Evolutionary conservation across 2,113 vertebrate genomes (phyloP).

Genomic region (Potamarius usumacintae): DNA sequence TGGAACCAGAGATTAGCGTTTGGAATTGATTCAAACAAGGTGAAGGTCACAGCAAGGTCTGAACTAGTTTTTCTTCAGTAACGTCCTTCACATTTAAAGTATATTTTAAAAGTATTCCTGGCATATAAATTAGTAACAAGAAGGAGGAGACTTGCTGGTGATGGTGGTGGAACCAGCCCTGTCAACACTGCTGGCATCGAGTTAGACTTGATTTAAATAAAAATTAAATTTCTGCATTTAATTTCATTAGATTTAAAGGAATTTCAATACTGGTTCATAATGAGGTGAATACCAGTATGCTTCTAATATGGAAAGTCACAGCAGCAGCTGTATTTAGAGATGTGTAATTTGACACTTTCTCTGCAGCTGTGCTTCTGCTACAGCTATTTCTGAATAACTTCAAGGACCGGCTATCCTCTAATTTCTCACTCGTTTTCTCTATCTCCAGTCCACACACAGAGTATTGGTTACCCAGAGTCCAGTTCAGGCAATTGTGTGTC

Average conservation of each 20-base stretch:
- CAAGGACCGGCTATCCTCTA: neutral
- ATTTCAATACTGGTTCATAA: neutral
- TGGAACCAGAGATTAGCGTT: neutral
- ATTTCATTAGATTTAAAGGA: neutral
- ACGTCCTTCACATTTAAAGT: neutral
- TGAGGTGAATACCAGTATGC: neutral
- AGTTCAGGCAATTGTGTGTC: neutral
- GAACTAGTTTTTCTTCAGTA: too few species aligned
- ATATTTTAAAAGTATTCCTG: too few species aligned
- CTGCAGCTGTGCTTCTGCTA: neutral
- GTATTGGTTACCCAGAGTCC: neutral
- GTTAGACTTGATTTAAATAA: neutral
- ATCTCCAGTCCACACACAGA: neutral
- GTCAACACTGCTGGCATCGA: neutral
- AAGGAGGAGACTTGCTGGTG: too few species aligned
- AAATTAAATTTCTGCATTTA: neutral
- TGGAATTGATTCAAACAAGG: neutral
- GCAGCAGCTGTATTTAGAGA: slow-evolving; percentile 1
- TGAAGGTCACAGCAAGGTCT: too few species aligned
- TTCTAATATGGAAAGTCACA: neutral
- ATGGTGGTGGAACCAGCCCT: neutral
- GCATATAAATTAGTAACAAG: too few species aligned
- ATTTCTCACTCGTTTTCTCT: neutral
- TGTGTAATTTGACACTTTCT: slow-evolving; percentile 16
- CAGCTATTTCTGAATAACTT: neutral